Evolutionary conservation across 2,888 invertebrate genomes (phyloP).

Genomic region (Hyposoter dolosus): DNA sequence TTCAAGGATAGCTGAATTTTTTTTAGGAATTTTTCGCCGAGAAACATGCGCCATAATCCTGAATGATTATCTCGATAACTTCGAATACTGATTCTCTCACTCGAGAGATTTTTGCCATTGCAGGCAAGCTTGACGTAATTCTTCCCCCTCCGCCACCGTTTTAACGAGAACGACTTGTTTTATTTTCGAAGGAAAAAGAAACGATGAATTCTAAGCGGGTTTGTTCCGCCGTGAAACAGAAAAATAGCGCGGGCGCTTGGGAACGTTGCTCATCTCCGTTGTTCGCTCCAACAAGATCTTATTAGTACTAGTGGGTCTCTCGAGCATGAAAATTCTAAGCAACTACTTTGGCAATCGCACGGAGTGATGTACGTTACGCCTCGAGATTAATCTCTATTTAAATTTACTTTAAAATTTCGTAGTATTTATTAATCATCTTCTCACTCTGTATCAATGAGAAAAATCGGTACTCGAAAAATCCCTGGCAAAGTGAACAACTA

Average conservation of each 20-base stretch:
- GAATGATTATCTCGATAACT: constrained; percentile 22
- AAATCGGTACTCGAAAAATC: constrained; percentile 55
- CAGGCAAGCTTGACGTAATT: constrained; percentile 17
- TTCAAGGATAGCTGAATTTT: neutral
- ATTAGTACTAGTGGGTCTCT: constrained; percentile 46
- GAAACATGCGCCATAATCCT: neutral
- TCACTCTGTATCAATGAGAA: constrained; percentile 41
- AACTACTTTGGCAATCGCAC: constrained; percentile 71
- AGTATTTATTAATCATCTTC: constrained; percentile 47
- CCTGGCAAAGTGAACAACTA: constrained; percentile 61
- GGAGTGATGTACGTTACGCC: constrained; percentile 58
- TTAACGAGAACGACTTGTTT: constrained; percentile 25
- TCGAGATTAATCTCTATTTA: constrained; percentile 59
- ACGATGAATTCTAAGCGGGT: constrained; percentile 48
- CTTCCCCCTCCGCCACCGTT: constrained; percentile 10
- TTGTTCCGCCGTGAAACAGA: constrained; percentile 29
- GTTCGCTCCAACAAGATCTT: constrained; percentile 44
- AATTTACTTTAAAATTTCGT: constrained; percentile 40
- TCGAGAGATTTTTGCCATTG: constrained; percentile 27
- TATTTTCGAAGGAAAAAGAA: constrained; percentile 30
- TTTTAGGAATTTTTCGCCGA: neutral
- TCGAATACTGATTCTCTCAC: constrained; percentile 23
- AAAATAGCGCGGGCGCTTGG: constrained; percentile 23
- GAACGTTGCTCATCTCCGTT: constrained; percentile 8
- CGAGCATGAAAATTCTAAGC: constrained; percentile 70